Conservation (phyloP, 2,888 invertebrate species). For the Odontocerum albicorne region DNA sequence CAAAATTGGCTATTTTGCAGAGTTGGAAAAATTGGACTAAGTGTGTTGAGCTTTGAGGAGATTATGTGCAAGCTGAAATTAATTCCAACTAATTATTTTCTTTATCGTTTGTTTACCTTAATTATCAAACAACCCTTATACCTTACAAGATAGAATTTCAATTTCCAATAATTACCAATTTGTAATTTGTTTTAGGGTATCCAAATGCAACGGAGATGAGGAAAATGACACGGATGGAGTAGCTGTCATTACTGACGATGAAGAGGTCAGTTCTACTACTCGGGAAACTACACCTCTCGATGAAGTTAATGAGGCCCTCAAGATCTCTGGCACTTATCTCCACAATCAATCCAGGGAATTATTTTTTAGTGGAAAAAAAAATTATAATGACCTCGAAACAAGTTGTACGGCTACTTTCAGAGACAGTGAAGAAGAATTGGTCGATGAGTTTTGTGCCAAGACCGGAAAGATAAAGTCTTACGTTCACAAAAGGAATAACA, state of each 20-base stretch:
- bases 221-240: slow-evolving; percentile 58
- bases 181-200: too few relatives aligned
- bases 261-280: slow-evolving; percentile 38
- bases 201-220: too few relatives aligned
- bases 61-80: too few relatives aligned
- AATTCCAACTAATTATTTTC: too few relatives aligned
- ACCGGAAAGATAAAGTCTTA: slow-evolving; percentile 51
- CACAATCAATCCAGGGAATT: not conserved
- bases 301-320: slow-evolving; percentile 38
- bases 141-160: too few relatives aligned
- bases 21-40: too few relatives aligned
- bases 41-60: too few relatives aligned
- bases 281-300: not conserved
- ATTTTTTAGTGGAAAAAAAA: not conserved
- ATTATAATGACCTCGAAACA: slow-evolving; percentile 39
- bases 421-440: slow-evolving; percentile 37
- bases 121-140: too few relatives aligned
- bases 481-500: slow-evolving; percentile 54
- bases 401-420: slow-evolving; percentile 42
- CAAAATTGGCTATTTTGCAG: too few relatives aligned
- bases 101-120: too few relatives aligned
- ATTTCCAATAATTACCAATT: too few relatives aligned
- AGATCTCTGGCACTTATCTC: too few relatives aligned
- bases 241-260: slow-evolving; percentile 56
- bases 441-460: slow-evolving; percentile 44